Evolutionary conservation across 2,888 invertebrate species (phyloP).

Genomic region (Drosophila lutescens): DNA sequence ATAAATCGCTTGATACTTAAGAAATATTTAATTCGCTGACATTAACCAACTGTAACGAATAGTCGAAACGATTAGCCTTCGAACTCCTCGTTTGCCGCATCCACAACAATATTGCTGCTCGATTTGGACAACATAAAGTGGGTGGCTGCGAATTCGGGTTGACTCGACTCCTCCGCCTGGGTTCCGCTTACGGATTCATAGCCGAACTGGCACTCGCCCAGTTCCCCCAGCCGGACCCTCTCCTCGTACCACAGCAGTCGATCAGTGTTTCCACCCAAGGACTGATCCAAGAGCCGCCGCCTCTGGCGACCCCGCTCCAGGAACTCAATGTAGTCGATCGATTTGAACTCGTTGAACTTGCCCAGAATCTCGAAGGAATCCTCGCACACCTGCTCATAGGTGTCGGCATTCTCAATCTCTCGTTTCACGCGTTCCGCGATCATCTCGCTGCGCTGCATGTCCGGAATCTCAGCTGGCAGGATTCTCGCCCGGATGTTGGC

Average conservation of each 20-base stretch:
- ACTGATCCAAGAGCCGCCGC: slow-evolving; percentile 79
- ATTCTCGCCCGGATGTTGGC: slow-evolving; percentile 81
- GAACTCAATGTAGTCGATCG: slow-evolving; percentile 80
- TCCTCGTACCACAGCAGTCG: slow-evolving; percentile 75
- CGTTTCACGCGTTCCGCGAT: slow-evolving; percentile 67
- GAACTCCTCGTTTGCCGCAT: background rate
- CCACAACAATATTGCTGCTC: background rate
- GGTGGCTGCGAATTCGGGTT: background rate
- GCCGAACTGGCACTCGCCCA: slow-evolving; percentile 77
- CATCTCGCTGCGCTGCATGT: slow-evolving; percentile 80
- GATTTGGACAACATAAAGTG: background rate
- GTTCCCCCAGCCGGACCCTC: slow-evolving; percentile 50
- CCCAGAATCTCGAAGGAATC: slow-evolving; percentile 62
- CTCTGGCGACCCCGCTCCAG: slow-evolving; percentile 79
- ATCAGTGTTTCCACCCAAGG: slow-evolving; percentile 81
- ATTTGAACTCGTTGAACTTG: slow-evolving; percentile 61
- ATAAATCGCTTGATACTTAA: background rate
- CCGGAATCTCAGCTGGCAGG: slow-evolving; percentile 84
- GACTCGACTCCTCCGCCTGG: background rate
- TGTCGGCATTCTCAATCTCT: slow-evolving; percentile 58
- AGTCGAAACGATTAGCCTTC: background rate
- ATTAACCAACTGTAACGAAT: no score
- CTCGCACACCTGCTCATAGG: slow-evolving; percentile 60
- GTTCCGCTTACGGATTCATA: slow-evolving; percentile 53
- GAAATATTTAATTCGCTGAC: background rate